A percentile compares a stretch with the other conserved stretches of the same genome.
These are phyloP conservation scores for Eumerus sabulonum DNA, from an alignment of 2,888 invertebrate genomes.

Conservation along the genomic window DNA sequence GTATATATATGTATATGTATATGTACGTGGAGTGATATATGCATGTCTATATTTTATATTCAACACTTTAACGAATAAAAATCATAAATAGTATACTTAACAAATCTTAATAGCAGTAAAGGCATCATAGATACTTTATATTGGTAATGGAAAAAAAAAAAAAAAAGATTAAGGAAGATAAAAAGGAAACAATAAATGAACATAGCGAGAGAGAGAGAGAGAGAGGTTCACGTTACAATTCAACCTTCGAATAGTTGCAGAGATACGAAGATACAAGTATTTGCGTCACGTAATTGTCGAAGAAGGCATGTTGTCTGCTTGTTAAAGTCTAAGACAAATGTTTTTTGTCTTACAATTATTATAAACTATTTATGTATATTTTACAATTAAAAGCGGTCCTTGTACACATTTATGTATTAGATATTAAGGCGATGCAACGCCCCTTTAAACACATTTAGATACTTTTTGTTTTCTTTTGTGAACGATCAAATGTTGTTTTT, in stretches of 20 bases:
- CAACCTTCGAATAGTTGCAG: too few relatives aligned
- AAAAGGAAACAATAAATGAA: constrained; percentile 18
- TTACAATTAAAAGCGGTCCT: constrained; percentile 64
- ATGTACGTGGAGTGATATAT: constrained; percentile 58
- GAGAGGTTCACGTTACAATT: constrained; percentile 15
- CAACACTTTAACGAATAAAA: constrained; percentile 55
- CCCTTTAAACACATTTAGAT: constrained; percentile 58
- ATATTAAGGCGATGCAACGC: constrained; percentile 66
- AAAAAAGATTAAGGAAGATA: constrained; percentile 34
- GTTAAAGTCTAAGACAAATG: constrained; percentile 37
- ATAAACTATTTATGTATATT: constrained; percentile 40
- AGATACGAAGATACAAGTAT: too few relatives aligned
- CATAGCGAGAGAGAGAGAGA: constrained; percentile 21
- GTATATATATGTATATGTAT: constrained; percentile 49
- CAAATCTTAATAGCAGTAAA: constrained; percentile 51
- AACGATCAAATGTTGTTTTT: constrained; percentile 32
- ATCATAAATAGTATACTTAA: constrained; percentile 29
- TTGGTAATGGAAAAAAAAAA: not conserved
- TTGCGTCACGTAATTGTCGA: constrained; percentile 56
- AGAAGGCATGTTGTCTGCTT: constrained; percentile 36
- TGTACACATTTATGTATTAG: constrained; percentile 52
- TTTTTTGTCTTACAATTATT: constrained; percentile 50
- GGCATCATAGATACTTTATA: constrained; percentile 25
- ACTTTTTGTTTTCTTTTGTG: too few relatives aligned
- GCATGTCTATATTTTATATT: constrained; percentile 58